Percentiles rank a stretch among this genome's conserved stretches.
Conservation (phyloP, 2,888 invertebrate species). For the Melinaea menophilus region DNA sequence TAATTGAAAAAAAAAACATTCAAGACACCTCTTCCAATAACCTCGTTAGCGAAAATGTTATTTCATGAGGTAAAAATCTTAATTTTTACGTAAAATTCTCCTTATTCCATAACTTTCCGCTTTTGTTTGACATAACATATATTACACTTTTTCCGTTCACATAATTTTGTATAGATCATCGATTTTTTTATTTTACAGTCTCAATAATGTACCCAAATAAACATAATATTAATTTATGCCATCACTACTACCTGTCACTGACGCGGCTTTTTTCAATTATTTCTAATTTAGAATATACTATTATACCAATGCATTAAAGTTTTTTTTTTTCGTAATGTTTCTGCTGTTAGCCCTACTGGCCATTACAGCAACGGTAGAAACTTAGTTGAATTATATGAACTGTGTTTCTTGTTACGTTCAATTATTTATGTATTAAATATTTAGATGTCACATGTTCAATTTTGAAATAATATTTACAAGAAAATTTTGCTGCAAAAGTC, state of each 20-base stretch:
- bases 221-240: no score
- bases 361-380: not conserved
- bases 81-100: conserved; percentile 1
- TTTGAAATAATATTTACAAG: no score
- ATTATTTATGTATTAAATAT: no score
- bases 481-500: no score
- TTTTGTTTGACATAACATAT: not conserved
- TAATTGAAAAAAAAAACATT: conserved; percentile 5
- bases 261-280: conserved; percentile 36
- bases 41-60: conserved; percentile 1
- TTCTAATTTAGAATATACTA: conserved; percentile 10
- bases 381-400: no score
- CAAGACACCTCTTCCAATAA: conserved; percentile 7
- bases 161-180: not conserved
- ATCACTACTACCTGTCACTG: conserved; percentile 83
- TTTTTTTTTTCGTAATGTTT: not conserved
- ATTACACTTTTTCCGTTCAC: not conserved
- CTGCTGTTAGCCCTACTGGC: not conserved
- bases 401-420: no score
- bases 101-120: not conserved
- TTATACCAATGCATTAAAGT: conserved; percentile 19
- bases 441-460: no score
- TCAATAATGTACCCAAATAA: no score
- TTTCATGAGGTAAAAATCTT: not conserved
- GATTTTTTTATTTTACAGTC: not conserved